Evolutionary conservation across 2,113 vertebrate genomes (phyloP), one percentile per base, ranked within the genome.

Genomic region (Turnix velox): DNA sequence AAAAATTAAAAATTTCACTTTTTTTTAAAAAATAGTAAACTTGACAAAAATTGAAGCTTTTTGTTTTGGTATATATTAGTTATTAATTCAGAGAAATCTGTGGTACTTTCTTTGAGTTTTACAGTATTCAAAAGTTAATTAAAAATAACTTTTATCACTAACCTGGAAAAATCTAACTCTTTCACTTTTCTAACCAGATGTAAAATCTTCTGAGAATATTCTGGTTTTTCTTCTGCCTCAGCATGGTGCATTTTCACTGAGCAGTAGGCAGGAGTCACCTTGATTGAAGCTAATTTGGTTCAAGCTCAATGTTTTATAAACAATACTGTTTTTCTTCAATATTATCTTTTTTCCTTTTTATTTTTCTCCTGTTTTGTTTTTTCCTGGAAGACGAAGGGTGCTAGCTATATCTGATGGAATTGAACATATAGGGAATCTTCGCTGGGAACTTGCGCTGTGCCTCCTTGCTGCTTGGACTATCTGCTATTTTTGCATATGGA

Each of bases 401-500:
- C 97, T 99, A 80, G 98, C 98, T 40, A 99, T 99, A 96, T 99
- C 99, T 0, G 98, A 98, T 51, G 99, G 99, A 49, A 99, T 99
- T 16, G 99, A 99, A 61, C 98, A 99, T 87, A 98, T 99, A 9
- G 99, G 99, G 33, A 97, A 98, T 30, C 96, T 99, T 49, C 99
- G 99, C 73, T 99, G 99, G 99, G 99, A 99, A 92, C 98, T 99
- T 62, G 99, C 98, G 23, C 97, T 99, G 80, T 99, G 99, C 97
- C 98, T 99, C 61, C 97, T 99, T 48, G 97, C 99, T 55, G 99
- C 99, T 69, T 99, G 99, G 99, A 98, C 99, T 95, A 99, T 99
- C 95, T 99, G 99, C 93, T 99, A 99, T 93, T 99, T 99, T 96
- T 99, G 99, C 96, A 99, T 99, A 96, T 99, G 99, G 99, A 99